These are phyloP conservation scores for Brachypteracias leptosomus DNA, from an alignment of 2,113 vertebrate species.

Conservation along the genomic window DNA sequence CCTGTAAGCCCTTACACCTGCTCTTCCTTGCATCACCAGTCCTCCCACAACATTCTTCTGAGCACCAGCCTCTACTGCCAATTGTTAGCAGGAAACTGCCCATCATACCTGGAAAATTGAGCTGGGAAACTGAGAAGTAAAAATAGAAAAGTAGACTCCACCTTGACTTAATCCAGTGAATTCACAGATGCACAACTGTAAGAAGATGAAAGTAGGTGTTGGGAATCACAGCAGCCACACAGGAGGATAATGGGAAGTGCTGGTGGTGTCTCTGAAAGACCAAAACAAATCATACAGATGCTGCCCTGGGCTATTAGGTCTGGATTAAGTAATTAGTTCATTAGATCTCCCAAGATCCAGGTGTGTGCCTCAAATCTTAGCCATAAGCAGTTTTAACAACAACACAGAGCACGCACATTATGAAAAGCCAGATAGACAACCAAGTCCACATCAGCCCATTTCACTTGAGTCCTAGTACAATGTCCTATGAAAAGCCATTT, in stretches of 20 bases:
- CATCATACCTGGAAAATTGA: background rate
- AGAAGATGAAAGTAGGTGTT: background rate
- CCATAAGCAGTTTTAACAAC: background rate
- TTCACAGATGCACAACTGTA: rapidly evolving
- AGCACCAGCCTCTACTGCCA: background rate
- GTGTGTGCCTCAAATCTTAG: background rate
- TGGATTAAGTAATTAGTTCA: background rate
- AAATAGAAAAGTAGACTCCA: background rate
- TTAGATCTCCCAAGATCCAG: background rate
- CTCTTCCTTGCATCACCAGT: background rate
- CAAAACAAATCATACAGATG: background rate
- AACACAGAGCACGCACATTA: background rate
- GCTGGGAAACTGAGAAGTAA: background rate
- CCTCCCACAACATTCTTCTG: background rate
- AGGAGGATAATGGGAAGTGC: background rate
- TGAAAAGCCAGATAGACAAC: background rate
- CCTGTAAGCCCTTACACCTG: background rate
- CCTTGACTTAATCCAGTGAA: background rate
- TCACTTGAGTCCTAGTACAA: background rate
- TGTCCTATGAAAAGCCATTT: background rate
- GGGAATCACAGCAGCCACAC: background rate
- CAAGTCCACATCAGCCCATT: background rate
- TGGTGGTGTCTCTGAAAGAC: background rate
- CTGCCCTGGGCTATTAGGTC: background rate
- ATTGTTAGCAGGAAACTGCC: background rate